phyloP scores from a whole-genome alignment of 2,888 invertebrate genomes.

The Sphaerophoria rueppellii region DNA sequence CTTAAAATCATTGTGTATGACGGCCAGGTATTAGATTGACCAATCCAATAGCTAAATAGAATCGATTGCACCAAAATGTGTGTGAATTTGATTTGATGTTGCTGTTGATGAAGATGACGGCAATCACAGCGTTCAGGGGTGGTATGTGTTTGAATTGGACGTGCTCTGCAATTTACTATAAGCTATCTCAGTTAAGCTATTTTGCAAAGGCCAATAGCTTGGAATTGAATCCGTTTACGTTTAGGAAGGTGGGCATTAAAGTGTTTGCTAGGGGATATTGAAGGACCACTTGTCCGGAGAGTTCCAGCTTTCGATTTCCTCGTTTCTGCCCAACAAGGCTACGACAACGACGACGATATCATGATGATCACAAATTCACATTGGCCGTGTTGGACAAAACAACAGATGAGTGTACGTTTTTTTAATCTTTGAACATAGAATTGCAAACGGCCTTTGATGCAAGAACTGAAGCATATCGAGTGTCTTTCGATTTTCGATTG shows the following conservation, averaged over 20 bases:
- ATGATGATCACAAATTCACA: neutral
- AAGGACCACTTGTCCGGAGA: neutral
- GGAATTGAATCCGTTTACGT: slow-evolving; percentile 46
- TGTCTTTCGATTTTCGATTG: neutral
- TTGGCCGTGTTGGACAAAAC: neutral
- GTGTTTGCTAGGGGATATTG: slow-evolving; percentile 43
- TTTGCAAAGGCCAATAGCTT: slow-evolving; percentile 37
- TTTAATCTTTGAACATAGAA: slow-evolving; percentile 47
- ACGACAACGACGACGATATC: too few species aligned
- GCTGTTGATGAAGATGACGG: slow-evolving; percentile 41
- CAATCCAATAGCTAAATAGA: slow-evolving; percentile 26
- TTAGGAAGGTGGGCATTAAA: slow-evolving; percentile 13
- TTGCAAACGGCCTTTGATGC: slow-evolving; percentile 33
- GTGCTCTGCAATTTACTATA: slow-evolving; percentile 14
- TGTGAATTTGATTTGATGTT: slow-evolving; percentile 47
- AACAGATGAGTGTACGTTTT: neutral
- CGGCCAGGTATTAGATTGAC: slow-evolving; percentile 55
- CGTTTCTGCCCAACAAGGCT: neutral
- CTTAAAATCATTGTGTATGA: slow-evolving; percentile 12
- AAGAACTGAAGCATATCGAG: neutral
- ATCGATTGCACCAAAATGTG: slow-evolving; percentile 49
- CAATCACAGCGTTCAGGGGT: neutral
- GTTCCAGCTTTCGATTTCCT: neutral
- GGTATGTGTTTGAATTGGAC: neutral
- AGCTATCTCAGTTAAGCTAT: slow-evolving; percentile 48